A percentile compares a stretch with the other conserved stretches of the same genome.
phyloP scores from a whole-genome alignment of 2,797 vertebrate species.

The Holocentrus rufus region DNA sequence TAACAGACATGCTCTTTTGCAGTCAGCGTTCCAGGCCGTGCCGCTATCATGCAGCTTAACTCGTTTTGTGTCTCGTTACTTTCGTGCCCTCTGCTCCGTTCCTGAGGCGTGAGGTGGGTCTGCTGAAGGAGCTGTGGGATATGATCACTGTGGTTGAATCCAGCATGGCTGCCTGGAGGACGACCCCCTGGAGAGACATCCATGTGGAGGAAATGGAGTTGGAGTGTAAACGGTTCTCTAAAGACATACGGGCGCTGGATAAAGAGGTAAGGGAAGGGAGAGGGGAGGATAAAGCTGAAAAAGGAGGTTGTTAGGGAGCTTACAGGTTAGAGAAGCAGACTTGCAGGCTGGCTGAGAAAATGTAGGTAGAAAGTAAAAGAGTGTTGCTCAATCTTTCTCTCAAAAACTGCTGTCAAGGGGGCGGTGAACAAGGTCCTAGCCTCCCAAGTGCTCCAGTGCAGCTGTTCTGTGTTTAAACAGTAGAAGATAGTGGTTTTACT shows the following conservation, averaged over 20 bases:
- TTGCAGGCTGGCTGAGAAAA: neutral
- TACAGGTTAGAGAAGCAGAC: no score
- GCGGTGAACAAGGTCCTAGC: no score
- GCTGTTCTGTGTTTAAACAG: no score
- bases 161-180: constrained; percentile 88
- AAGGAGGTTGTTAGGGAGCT: no score
- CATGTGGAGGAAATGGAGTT: constrained; percentile 92
- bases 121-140: constrained; percentile 96
- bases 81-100: neutral
- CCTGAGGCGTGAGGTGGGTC: constrained; percentile 80
- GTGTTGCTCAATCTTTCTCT: no score
- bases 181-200: constrained; percentile 88
- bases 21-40: constrained; percentile 3
- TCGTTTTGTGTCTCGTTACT: constrained; percentile 16
- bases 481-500: no score
- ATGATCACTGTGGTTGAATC: constrained; percentile 85
- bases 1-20: constrained; percentile 17
- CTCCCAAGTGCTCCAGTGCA: no score
- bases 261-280: constrained; percentile 83
- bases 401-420: no score
- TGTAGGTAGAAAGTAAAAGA: no score
- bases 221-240: constrained; percentile 90
- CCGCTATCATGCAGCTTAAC: constrained; percentile 14
- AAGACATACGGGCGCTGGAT: constrained; percentile 87
- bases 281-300: neutral